These are phyloP conservation scores for Coelopa frigida DNA, from an alignment of 1,140 invertebrate species.

Conservation along the genomic window DNA sequence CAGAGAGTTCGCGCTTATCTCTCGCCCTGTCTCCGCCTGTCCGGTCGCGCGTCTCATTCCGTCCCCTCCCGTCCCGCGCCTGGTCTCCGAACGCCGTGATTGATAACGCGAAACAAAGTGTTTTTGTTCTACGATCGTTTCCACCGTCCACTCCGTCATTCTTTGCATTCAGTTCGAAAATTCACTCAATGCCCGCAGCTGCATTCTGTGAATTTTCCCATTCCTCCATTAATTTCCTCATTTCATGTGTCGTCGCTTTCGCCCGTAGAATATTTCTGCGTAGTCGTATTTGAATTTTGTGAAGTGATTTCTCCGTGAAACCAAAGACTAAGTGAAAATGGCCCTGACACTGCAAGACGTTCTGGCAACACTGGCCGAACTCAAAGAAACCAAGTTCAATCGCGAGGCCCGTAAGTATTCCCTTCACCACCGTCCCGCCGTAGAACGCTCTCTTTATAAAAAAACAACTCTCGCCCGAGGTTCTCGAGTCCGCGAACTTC, in stretches of 20 bases:
- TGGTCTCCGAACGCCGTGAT: background rate
- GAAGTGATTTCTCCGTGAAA: slow-evolving; percentile 11
- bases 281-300: slow-evolving; percentile 4
- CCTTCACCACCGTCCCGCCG: too few species aligned
- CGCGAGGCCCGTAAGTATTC: slow-evolving; percentile 40
- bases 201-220: background rate
- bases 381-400: slow-evolving; percentile 33
- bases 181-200: background rate
- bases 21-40: slow-evolving; percentile 1
- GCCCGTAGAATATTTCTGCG: background rate
- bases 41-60: slow-evolving; percentile 1
- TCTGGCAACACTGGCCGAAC: slow-evolving; percentile 29
- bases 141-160: too few species aligned
- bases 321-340: slow-evolving; percentile 22
- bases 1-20: too few species aligned
- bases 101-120: background rate
- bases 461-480: too few species aligned
- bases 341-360: slow-evolving; percentile 34
- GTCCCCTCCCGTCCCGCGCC: background rate
- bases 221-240: background rate
- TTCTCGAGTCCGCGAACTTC: too few species aligned
- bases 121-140: slow-evolving; percentile 4
- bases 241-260: background rate
- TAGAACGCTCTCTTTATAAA: too few species aligned
- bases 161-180: too few species aligned